Evolutionary conservation across 2,888 invertebrate genomes (phyloP).

Genomic region (Dasypogon diadema): DNA sequence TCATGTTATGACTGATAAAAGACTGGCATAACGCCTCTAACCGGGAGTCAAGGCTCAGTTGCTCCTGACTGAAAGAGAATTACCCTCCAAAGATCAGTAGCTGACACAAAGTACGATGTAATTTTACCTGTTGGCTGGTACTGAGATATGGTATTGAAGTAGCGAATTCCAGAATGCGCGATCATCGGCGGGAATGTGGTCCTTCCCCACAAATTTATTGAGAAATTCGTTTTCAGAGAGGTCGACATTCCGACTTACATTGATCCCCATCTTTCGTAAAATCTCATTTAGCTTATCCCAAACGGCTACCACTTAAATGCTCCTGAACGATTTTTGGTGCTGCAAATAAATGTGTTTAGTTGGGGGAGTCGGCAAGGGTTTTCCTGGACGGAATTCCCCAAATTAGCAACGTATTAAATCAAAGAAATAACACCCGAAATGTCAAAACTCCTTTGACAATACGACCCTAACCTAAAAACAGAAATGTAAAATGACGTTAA

Average conservation of each 20-base stretch:
- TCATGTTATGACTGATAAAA: slow-evolving; percentile 85
- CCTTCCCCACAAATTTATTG: slow-evolving; percentile 81
- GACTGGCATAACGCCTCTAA: slow-evolving; percentile 81
- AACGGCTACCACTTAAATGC: neutral
- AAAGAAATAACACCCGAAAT: slow-evolving; percentile 13
- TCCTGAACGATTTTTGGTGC: neutral
- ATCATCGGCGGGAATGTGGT: slow-evolving; percentile 85
- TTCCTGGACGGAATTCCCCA: neutral
- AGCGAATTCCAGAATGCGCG: slow-evolving; percentile 96
- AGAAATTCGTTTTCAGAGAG: slow-evolving; percentile 85
- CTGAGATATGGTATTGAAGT: slow-evolving; percentile 88
- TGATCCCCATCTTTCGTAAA: slow-evolving; percentile 77
- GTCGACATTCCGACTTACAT: slow-evolving; percentile 83
- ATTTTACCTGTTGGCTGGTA: slow-evolving; percentile 80
- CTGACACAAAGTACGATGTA: neutral
- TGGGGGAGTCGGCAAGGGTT: neutral
- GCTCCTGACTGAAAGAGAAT: slow-evolving; percentile 77
- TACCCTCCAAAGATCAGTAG: slow-evolving; percentile 42
- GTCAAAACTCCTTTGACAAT: slow-evolving; percentile 24
- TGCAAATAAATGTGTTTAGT: neutral
- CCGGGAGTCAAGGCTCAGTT: slow-evolving; percentile 83
- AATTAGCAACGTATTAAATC: slow-evolving; percentile 11
- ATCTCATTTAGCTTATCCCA: slow-evolving; percentile 31
- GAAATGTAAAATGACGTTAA: slow-evolving; percentile 38
- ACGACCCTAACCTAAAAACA: slow-evolving; percentile 13